Conservation (phyloP, 2,888 invertebrate species). For the Leucophenga montana region DNA sequence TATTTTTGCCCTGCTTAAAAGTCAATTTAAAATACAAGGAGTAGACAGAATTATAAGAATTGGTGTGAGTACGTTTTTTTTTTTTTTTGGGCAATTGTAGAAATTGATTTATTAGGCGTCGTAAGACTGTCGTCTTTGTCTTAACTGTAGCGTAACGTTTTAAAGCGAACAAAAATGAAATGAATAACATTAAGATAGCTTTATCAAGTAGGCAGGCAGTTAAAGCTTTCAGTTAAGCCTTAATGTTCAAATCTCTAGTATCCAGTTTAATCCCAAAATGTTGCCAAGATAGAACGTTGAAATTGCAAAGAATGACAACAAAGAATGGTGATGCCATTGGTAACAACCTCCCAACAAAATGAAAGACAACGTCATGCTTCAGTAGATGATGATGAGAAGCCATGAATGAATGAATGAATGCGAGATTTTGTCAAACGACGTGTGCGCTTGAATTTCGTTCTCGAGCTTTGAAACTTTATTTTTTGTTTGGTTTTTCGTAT, state of each 20-base stretch:
- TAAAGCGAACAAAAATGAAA: not conserved
- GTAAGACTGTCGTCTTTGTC: constrained; percentile 60
- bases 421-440: not conserved
- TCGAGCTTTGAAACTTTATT: constrained; percentile 50
- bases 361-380: constrained; percentile 41
- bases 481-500: not conserved
- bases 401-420: constrained; percentile 38
- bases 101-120: constrained; percentile 14
- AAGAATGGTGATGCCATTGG: not conserved
- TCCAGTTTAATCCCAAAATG: constrained; percentile 58
- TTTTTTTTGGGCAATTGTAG: not conserved
- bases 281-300: not conserved
- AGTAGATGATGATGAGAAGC: constrained; percentile 45
- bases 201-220: constrained; percentile 21
- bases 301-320: not conserved
- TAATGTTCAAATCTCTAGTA: constrained; percentile 26
- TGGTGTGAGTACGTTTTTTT: not conserved
- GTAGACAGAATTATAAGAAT: not conserved
- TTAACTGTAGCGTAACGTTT: constrained; percentile 49
- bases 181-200: not conserved
- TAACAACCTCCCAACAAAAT: not conserved
- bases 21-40: constrained; percentile 19
- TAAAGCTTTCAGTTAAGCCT: constrained; percentile 48
- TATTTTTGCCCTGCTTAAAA: constrained; percentile 18
- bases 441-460: not conserved